A percentile compares a stretch with the other conserved stretches of the same genome.
Conservation (phyloP, 2,888 invertebrate genomes). For the Acrocera orbiculus region DNA sequence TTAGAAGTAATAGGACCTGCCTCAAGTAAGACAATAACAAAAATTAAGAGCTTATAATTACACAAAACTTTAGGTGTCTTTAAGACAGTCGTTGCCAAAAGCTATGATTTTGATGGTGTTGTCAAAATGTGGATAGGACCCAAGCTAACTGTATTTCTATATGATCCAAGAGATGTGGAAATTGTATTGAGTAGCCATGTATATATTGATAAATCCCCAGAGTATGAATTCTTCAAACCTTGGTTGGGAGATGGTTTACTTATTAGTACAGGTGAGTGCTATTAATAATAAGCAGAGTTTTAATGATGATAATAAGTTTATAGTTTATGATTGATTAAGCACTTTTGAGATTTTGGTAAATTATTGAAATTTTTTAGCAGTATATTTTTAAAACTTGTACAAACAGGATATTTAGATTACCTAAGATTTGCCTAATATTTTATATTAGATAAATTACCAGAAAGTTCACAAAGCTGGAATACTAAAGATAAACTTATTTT, state of each 20-base stretch:
- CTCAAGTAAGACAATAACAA: conserved; percentile 37
- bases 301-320: too few species aligned
- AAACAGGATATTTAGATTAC: too few species aligned
- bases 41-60: background rate
- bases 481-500: too few species aligned
- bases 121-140: conserved; percentile 62
- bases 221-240: conserved; percentile 65
- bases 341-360: too few species aligned
- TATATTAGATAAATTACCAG: too few species aligned
- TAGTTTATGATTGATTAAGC: too few species aligned
- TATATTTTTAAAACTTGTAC: too few species aligned
- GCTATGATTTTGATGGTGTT: conserved; percentile 36
- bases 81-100: conserved; percentile 34
- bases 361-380: too few species aligned
- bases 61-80: conserved; percentile 44
- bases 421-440: too few species aligned
- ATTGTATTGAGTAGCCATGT: conserved; percentile 61
- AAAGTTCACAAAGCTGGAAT: too few species aligned
- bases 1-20: conserved; percentile 55
- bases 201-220: conserved; percentile 62
- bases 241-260: conserved; percentile 71
- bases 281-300: too few species aligned
- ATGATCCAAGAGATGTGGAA: conserved; percentile 62
- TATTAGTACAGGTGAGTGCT: conserved; percentile 50
- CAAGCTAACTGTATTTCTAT: conserved; percentile 52